Evolutionary conservation across 2,797 vertebrate genomes (phyloP).

Genomic region (Mormyrops boulengeri): DNA sequence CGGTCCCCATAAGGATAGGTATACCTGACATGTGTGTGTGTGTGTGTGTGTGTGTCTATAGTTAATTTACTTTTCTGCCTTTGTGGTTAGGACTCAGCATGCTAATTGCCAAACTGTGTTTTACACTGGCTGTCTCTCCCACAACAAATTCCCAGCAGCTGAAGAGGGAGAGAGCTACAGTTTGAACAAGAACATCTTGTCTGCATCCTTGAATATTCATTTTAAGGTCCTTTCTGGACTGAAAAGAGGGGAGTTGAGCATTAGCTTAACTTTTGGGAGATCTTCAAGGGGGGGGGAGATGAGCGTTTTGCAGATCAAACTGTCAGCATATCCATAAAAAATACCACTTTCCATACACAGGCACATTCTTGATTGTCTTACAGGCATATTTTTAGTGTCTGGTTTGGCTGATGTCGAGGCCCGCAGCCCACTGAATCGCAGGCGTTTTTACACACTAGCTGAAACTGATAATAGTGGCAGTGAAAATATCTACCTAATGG

Average conservation of each 20-base stretch:
- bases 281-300: not conserved
- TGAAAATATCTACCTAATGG: conserved; percentile 49
- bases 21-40: not conserved
- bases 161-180: not conserved
- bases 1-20: not conserved
- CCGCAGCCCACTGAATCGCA: not conserved
- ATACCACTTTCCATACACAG: not conserved
- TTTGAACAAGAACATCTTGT: not conserved
- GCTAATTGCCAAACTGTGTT: not conserved
- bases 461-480: conserved; percentile 35
- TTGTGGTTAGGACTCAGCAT: not conserved
- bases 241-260: not conserved
- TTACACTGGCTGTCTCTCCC: not conserved
- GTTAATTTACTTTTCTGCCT: not conserved
- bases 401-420: not conserved
- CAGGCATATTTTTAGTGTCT: conserved; percentile 10
- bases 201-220: not conserved
- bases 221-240: not conserved
- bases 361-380: conserved; percentile 8
- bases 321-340: not conserved
- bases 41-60: not conserved
- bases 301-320: not conserved
- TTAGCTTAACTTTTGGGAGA: not conserved
- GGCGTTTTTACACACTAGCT: not conserved
- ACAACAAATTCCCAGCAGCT: not conserved